Evolutionary conservation across 1,140 invertebrate species (phyloP), one percentile per base, ranked within the genome.

Genomic region (Diuraphis noxia): DNA sequence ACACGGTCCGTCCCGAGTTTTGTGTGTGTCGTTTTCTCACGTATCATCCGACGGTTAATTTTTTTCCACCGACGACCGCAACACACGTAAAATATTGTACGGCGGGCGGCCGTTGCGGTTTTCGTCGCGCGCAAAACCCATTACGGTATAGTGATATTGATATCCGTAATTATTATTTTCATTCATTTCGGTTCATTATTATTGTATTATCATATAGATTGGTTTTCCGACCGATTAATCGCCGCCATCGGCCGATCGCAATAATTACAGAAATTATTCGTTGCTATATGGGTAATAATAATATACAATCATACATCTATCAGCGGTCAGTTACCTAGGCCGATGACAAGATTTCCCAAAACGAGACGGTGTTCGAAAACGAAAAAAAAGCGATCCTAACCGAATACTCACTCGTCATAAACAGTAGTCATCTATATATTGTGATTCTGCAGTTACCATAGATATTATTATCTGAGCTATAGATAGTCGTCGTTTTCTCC

Each of bases 11-110:
- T 17, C 56, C 30, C 4, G 30, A n/a, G 56, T 17, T 6, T 10
- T 72, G 52, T 63, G 63, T 77, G 34, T 79, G 72, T 79, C 72
- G 72, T 89, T n/a, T n/a, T 89, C 88, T 81, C 88, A 81, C 88
- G 88, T 81, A 90, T 81, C 81, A 63, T 10, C 3, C 9, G 9
- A 21, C 23, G 25, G 13, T 43, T n/a, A 72, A 79, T 90, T 79
- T 41, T 79, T 41, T 88, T 43, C 49, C 13, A 43, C 17, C 52
- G 30, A 21, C 87, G 41, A 81, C 63, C 72, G 88, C 56, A 89
- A 89, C 56, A 43, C 49, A 63, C 88, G 63, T 86, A 87, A 81
- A 81, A 90, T 30, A 49, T 79, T 89, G n/a, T 89, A 49, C 49
- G 86, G 63, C 63, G 52, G 72, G 34, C n/a, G n/a, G 34, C 88